These are phyloP conservation scores for Cydia fagiglandana DNA, from an alignment of 1,140 invertebrate species.

Conservation along the genomic window DNA sequence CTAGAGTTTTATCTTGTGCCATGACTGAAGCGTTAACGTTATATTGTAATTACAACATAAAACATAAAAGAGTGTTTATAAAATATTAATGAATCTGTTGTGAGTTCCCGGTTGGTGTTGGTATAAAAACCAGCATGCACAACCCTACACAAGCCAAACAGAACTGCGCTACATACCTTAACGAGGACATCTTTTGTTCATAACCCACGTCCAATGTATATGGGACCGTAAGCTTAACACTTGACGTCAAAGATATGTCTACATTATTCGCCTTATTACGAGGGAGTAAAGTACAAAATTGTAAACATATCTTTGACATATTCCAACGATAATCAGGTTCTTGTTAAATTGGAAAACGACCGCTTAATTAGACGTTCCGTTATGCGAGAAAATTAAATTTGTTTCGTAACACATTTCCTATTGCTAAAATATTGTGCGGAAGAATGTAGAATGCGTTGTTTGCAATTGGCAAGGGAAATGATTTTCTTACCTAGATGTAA, in stretches of 20 bases:
- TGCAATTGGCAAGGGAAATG: background rate
- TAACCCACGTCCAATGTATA: background rate
- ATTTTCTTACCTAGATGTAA: background rate
- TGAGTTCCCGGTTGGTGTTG: no score
- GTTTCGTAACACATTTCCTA: conserved; percentile 24
- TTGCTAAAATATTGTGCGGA: conserved; percentile 13
- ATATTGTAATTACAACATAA: no score
- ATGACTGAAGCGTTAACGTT: no score
- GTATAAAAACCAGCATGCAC: background rate
- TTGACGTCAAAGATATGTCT: no score
- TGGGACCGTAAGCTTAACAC: background rate
- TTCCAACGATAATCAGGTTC: background rate
- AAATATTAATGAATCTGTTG: no score
- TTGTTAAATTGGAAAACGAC: background rate
- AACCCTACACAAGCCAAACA: conserved; percentile 17
- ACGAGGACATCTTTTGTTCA: conserved; percentile 28
- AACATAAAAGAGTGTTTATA: no score
- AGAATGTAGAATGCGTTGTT: background rate
- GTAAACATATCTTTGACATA: no score
- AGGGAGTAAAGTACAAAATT: no score
- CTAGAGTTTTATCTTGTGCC: no score
- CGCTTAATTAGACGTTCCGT: conserved; percentile 20
- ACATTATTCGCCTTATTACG: no score
- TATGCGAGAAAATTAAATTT: conserved; percentile 21
- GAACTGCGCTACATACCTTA: conserved; percentile 9